Evolutionary conservation across 2,113 vertebrate species (phyloP), one percentile per base, ranked within the genome.

Genomic region (Ailuropoda melanoleuca): DNA sequence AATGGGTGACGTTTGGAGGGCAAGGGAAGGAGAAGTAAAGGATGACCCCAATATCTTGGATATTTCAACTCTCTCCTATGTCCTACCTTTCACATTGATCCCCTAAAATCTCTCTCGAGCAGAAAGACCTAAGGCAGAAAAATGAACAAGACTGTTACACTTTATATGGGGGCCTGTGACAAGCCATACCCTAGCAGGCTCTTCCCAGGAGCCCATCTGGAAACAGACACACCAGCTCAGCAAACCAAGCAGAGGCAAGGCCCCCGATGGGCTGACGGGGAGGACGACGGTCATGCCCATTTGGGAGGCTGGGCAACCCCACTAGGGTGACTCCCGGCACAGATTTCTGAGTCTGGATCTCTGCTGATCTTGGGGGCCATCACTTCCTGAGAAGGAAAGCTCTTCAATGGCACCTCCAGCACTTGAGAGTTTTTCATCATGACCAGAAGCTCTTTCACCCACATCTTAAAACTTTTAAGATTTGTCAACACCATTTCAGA

Each of bases 401-500:
- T 39, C 64, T 31, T 89, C 75, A 64, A 1, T 0, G 2, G 34
- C 8, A 34, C 84, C 14, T 48, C 55, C 58, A 37, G 18, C 31
- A 34, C 48, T 19, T 23, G 50, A 86, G 23, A 21, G 55, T 31
- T 93, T 88, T 82, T 80, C 55, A 84, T 66, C 13, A 58, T 0
- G 23, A 66, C 68, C 31, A 74, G 34, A 8, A 34, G 14, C 75
- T 60, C 92, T 87, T 56, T 58, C 31, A 50, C 78, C 96, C 53
- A 39, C 64, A 75, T 75, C 86, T 90, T 43, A 93, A 95, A 88
- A 26, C 3, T 14, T 84, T 95, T 48, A 84, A 95, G 58, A 93
- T 85, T 93, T 43, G 48, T 60, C 74, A 46, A 87, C 91, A 84
- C 81, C 10, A 21, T 56, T 85, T 60, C 90, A 89, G 64, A 46